Conservation (phyloP, 2,113 vertebrate species). For the Cebidichthys violaceus region DNA sequence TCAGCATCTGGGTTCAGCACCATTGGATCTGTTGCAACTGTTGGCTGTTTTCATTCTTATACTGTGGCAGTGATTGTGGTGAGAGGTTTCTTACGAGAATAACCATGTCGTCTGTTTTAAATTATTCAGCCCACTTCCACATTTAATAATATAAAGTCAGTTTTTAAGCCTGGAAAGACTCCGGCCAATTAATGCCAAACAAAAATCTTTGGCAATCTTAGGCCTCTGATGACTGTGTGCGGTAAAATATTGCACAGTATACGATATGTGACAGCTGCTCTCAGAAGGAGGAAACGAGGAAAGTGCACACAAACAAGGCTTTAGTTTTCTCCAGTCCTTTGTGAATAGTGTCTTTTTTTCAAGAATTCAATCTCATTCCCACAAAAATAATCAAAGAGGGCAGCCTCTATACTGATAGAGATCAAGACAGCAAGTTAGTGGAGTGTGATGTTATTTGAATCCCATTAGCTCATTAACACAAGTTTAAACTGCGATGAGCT, state of each 20-base stretch:
- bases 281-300: slow-evolving; percentile 41
- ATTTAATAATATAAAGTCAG: slow-evolving; percentile 19
- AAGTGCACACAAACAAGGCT: slow-evolving; percentile 46
- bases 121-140: slow-evolving; percentile 30
- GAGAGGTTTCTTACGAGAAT: slow-evolving; percentile 49
- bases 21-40: slow-evolving; percentile 32
- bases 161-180: slow-evolving; percentile 20
- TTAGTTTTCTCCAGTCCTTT: slow-evolving; percentile 27
- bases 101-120: slow-evolving; percentile 40
- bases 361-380: slow-evolving; percentile 30
- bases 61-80: slow-evolving; percentile 34
- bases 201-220: slow-evolving; percentile 32
- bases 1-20: slow-evolving; percentile 25
- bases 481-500: slow-evolving; percentile 28
- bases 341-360: slow-evolving; percentile 39
- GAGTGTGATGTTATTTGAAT: slow-evolving; percentile 33
- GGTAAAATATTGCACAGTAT: slow-evolving; percentile 54
- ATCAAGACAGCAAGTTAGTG: slow-evolving; percentile 18
- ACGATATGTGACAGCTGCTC: slow-evolving; percentile 66
- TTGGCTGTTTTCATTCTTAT: slow-evolving; percentile 40
- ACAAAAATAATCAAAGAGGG: slow-evolving; percentile 43
- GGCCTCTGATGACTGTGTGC: slow-evolving; percentile 46
- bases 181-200: slow-evolving; percentile 17
- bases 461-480: slow-evolving; percentile 39
- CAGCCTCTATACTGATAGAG: slow-evolving; percentile 7